Evolutionary conservation across 2,797 vertebrate species (phyloP).

Genomic region (Poliocrania exsul): DNA sequence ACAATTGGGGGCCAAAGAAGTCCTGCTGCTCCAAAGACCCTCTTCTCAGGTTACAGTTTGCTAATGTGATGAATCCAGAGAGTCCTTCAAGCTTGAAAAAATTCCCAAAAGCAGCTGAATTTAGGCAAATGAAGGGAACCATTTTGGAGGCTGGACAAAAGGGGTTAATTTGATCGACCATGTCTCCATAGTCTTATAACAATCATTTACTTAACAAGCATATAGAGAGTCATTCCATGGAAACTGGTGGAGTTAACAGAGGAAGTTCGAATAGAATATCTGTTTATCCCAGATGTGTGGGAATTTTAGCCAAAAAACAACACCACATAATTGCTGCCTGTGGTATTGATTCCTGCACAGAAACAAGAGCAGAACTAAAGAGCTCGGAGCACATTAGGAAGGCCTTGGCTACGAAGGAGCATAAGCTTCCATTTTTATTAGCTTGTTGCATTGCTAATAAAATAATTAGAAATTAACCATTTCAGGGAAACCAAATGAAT

Average conservation of each 20-base stretch:
- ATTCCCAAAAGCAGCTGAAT: constrained; percentile 75
- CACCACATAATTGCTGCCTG: constrained; percentile 70
- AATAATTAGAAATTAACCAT: constrained; percentile 20
- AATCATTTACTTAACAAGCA: constrained; percentile 83
- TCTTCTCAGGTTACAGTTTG: constrained; percentile 80
- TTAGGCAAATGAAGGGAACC: constrained; percentile 79
- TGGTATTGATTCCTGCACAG: constrained; percentile 58
- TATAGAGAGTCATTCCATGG: constrained; percentile 70
- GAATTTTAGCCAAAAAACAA: constrained; percentile 73
- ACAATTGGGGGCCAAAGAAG: constrained; percentile 80
- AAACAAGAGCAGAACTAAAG: constrained; percentile 59
- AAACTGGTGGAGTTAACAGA: constrained; percentile 75
- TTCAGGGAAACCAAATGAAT: not conserved
- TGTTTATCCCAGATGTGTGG: constrained; percentile 79
- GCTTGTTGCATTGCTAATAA: constrained; percentile 37
- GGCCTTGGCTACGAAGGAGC: not conserved
- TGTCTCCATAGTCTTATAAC: constrained; percentile 78
- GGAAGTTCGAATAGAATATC: constrained; percentile 75
- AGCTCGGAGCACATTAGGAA: not conserved
- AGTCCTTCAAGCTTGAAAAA: constrained; percentile 74
- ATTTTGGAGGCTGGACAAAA: constrained; percentile 74
- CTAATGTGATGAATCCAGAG: constrained; percentile 72
- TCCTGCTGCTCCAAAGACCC: constrained; percentile 70
- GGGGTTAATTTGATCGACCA: constrained; percentile 85
- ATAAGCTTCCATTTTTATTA: constrained; percentile 20